Conservation (phyloP, 2,113 vertebrate genomes). For the Ochotona princeps region DNA sequence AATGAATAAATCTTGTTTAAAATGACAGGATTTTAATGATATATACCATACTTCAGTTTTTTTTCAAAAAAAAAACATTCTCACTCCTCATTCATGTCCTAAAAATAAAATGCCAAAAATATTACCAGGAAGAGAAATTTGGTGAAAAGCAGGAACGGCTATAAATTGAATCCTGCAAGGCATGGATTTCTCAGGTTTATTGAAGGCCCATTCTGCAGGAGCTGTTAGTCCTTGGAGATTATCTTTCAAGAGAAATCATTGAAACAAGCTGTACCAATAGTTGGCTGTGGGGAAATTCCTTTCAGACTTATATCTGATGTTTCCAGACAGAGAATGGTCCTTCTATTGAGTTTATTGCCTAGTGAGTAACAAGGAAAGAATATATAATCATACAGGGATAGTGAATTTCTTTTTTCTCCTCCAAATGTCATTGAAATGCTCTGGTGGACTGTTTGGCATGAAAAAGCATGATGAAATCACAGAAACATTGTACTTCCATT, state of each 20-base stretch:
- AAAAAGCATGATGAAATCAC: neutral
- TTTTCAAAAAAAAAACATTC: neutral
- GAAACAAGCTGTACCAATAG: neutral
- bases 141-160: constrained; percentile 40
- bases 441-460: neutral
- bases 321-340: neutral
- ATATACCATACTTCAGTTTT: neutral
- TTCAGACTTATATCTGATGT: neutral
- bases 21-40: neutral
- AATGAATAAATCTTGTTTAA: too few species aligned
- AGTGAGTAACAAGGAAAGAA: neutral
- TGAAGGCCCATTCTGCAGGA: neutral
- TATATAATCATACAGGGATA: neutral
- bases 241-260: neutral
- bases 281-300: neutral
- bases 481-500: neutral
- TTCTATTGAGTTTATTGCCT: neutral
- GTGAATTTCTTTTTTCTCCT: neutral
- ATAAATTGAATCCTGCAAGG: neutral
- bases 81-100: constrained; percentile 30
- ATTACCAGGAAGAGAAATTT: constrained; percentile 57
- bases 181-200: neutral
- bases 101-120: constrained; percentile 75
- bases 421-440: constrained; percentile 31
- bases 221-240: neutral